These are phyloP conservation scores for Plemyria rubiginata DNA, from an alignment of 2,888 invertebrate genomes.

Conservation along the genomic window DNA sequence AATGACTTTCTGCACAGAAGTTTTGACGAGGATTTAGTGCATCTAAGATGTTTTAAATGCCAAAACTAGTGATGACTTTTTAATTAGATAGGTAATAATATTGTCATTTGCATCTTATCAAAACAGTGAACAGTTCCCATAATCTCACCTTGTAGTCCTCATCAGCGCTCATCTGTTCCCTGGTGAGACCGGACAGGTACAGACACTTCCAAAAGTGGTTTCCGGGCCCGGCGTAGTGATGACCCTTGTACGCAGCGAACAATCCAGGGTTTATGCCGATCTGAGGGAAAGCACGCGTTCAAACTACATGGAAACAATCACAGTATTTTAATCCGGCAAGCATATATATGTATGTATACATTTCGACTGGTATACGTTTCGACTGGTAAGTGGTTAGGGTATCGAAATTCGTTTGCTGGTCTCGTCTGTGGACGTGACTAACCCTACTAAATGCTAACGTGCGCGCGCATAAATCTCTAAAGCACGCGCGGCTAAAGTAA, in stretches of 20 bases:
- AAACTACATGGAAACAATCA: background rate
- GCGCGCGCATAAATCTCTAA: too few relatives aligned
- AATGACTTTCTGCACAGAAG: too few relatives aligned
- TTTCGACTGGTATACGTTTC: too few relatives aligned
- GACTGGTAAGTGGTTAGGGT: background rate
- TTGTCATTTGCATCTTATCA: too few relatives aligned
- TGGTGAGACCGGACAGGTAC: constrained; percentile 96
- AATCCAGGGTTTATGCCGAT: constrained; percentile 99
- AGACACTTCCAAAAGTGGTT: constrained; percentile 99
- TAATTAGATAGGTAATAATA: too few relatives aligned
- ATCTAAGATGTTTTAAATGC: too few relatives aligned
- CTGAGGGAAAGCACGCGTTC: constrained; percentile 75
- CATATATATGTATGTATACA: too few relatives aligned
- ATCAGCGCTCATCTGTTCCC: constrained; percentile 97
- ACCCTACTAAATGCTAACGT: too few relatives aligned
- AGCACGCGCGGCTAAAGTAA: too few relatives aligned
- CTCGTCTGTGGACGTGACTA: background rate
- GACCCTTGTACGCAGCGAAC: constrained; percentile 98
- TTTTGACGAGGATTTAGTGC: too few relatives aligned
- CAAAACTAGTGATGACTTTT: too few relatives aligned
- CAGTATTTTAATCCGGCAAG: background rate
- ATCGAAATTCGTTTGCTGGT: background rate
- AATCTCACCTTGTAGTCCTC: constrained; percentile 92
- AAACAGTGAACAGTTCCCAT: background rate
- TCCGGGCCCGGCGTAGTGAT: constrained; percentile 99